These are phyloP conservation scores for Sebastes trivittatus DNA, from an alignment of 2,797 vertebrate genomes.

Conservation along the genomic window DNA sequence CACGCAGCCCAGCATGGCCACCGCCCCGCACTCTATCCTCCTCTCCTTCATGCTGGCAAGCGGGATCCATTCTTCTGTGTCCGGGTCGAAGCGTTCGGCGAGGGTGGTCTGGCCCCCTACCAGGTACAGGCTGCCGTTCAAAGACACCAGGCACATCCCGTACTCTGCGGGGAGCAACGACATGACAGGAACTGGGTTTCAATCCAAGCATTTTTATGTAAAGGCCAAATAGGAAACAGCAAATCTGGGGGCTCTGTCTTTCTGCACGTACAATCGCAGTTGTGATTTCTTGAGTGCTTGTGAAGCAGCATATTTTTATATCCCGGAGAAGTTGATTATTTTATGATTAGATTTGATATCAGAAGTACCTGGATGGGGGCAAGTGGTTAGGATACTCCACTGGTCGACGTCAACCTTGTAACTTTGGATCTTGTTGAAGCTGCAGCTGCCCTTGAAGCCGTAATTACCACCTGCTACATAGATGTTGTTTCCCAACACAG, in stretches of 20 bases:
- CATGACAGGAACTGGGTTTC: background rate
- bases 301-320: background rate
- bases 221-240: slow-evolving; percentile 9
- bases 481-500: slow-evolving; percentile 82
- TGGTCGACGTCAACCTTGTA: slow-evolving; percentile 83
- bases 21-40: slow-evolving; percentile 84
- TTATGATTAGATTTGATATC: background rate
- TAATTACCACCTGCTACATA: slow-evolving; percentile 85
- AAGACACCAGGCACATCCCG: slow-evolving; percentile 81
- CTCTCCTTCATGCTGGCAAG: slow-evolving; percentile 83
- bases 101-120: slow-evolving; percentile 85
- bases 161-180: slow-evolving; percentile 71
- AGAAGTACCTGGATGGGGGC: slow-evolving; percentile 81
- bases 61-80: slow-evolving; percentile 82
- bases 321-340: background rate
- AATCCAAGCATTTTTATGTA: background rate
- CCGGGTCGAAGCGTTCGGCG: slow-evolving; percentile 84
- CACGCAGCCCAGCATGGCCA: slow-evolving; percentile 85
- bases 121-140: slow-evolving; percentile 85
- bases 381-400: slow-evolving; percentile 83
- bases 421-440: slow-evolving; percentile 84
- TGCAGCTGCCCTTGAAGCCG: slow-evolving; percentile 75
- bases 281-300: background rate
- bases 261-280: background rate
- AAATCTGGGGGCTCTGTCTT: background rate